These are phyloP conservation scores for Malacosoma neustria DNA, from an alignment of 2,888 invertebrate genomes.

Conservation along the genomic window DNA sequence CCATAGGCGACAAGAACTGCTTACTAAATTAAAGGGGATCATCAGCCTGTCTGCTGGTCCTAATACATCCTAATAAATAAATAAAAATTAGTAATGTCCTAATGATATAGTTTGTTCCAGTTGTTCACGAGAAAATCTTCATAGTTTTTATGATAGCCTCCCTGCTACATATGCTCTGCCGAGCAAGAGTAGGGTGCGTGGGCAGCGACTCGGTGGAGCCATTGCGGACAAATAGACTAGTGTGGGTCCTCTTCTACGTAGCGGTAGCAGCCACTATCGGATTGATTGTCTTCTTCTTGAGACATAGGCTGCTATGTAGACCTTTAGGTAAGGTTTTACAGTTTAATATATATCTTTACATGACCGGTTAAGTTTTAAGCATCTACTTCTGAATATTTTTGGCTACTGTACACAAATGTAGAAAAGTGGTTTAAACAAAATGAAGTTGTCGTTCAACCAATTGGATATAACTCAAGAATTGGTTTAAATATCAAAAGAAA, in stretches of 20 bases:
- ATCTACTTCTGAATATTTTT: too few species aligned
- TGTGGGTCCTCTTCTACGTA: slow-evolving; percentile 79
- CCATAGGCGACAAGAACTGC: too few species aligned
- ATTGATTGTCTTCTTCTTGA: slow-evolving; percentile 89
- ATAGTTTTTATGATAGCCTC: slow-evolving; percentile 92
- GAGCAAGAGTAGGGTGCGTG: slow-evolving; percentile 59
- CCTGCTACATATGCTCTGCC: slow-evolving; percentile 83
- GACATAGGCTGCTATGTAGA: slow-evolving; percentile 91
- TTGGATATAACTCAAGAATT: too few species aligned
- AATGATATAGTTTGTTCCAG: slow-evolving; percentile 79
- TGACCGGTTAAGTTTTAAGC: too few species aligned
- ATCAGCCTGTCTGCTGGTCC: neutral
- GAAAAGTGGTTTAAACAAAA: too few species aligned
- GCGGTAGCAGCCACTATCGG: slow-evolving; percentile 88
- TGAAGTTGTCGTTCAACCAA: too few species aligned
- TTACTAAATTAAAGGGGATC: too few species aligned
- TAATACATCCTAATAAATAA: too few species aligned
- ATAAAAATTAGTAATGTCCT: too few species aligned
- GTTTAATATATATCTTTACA: too few species aligned
- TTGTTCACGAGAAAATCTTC: slow-evolving; percentile 92
- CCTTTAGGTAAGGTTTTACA: slow-evolving; percentile 91
- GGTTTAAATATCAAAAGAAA: too few species aligned
- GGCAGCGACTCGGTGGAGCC: slow-evolving; percentile 62
- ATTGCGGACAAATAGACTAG: slow-evolving; percentile 79
- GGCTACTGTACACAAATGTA: too few species aligned